Conservation (phyloP, 2,888 invertebrate species). For the Parnassius mnemosyne region DNA sequence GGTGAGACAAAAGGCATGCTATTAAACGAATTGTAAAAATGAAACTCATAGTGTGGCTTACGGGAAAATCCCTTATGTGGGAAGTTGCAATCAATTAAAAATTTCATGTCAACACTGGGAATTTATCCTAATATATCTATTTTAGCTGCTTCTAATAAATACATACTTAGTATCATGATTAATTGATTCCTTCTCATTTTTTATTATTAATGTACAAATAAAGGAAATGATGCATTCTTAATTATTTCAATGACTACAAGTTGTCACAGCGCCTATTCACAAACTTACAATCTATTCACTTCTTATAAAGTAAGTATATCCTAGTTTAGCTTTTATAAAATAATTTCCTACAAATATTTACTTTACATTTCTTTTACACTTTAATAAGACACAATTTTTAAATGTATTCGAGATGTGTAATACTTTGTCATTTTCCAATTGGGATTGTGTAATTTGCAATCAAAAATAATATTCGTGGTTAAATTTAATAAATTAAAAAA, state of each 20-base stretch:
- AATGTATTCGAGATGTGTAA: background rate
- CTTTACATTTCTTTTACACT: background rate
- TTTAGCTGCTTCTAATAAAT: too few relatives aligned
- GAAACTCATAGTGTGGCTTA: too few relatives aligned
- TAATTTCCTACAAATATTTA: background rate
- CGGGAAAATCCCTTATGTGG: too few relatives aligned
- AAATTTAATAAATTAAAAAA: too few relatives aligned
- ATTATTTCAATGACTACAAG: slow-evolving; percentile 11
- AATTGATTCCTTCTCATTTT: too few relatives aligned
- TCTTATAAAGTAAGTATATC: background rate
- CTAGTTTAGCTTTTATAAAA: background rate
- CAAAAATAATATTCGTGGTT: background rate
- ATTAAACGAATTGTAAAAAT: too few relatives aligned
- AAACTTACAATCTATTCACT: background rate
- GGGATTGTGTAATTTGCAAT: background rate
- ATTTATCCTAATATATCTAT: too few relatives aligned
- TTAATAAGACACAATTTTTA: background rate
- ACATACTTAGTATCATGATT: too few relatives aligned
- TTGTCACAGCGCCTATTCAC: slow-evolving; percentile 3
- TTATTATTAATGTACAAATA: too few relatives aligned
- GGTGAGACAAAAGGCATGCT: too few relatives aligned
- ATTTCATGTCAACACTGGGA: too few relatives aligned
- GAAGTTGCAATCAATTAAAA: too few relatives aligned
- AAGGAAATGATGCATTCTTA: background rate
- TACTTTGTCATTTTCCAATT: background rate